Conservation (phyloP, 2,888 invertebrate genomes). For the Acanthosepion lycidas region DNA sequence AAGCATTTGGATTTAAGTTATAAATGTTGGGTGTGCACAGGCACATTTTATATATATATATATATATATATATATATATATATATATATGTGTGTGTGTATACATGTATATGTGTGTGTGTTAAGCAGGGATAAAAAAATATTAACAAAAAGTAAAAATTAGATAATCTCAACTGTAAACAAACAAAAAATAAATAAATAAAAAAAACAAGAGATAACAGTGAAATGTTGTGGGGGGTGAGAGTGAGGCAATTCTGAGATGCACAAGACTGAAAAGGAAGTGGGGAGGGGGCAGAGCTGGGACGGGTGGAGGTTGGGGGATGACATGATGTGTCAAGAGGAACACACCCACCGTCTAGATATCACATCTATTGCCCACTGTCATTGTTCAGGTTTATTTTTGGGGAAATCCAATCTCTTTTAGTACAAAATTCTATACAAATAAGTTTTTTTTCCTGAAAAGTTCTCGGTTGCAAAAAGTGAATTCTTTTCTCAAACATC, state of each 20-base stretch:
- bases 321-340: neutral
- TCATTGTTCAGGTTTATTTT: neutral
- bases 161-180: too few species aligned
- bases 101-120: too few species aligned
- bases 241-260: neutral
- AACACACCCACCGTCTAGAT: neutral
- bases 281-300: neutral
- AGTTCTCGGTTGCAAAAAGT: neutral
- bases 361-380: neutral
- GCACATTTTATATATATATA: too few species aligned
- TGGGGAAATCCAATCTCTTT: neutral
- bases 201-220: too few species aligned
- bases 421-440: neutral
- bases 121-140: too few species aligned
- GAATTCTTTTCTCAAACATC: neutral
- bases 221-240: neutral
- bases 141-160: too few species aligned
- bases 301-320: too few species aligned
- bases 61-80: too few species aligned
- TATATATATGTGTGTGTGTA: too few species aligned
- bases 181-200: too few species aligned
- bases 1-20: too few species aligned
- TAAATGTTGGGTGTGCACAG: too few species aligned
- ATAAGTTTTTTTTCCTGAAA: neutral
- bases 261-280: neutral